Base-by-base conservation (phyloP, 2,113 vertebrate genomes). In the Ceyx margarethae region DNA sequence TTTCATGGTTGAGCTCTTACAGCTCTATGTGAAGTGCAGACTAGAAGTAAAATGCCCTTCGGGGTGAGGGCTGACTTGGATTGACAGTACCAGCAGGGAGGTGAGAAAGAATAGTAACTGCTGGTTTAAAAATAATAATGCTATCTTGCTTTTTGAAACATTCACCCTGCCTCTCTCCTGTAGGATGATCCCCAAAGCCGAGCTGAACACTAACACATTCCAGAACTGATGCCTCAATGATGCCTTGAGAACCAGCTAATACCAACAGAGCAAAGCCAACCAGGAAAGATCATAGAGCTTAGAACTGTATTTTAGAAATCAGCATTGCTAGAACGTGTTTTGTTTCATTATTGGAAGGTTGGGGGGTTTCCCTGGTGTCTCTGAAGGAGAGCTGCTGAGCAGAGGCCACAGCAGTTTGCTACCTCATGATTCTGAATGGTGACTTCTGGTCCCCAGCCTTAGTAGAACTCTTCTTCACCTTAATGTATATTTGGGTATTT, bases 1-100 rank as follows among this genome's bases (percentile, higher is more conserved):
- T 93, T 91, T 93, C 71, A 87, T 93, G 91, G 72, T 31, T 93
- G 75, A 93, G 81, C 81, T 91, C 81, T 87, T 4, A 31, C 26
- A 71, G 81, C 74, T 43, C 1, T 10, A 23, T 64, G 46, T 82
- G 87, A 93, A 80, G 78, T 72, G 28, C 81, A 67, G 78, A 71
- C 56, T 80, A 31, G 54, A 89, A 92, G 61, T 20, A 28, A 85
- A 93, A 67, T 73, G 78, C 65, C 86, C 81, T 91, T 88, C n/a
- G 19, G 80, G 87, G 37, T 25, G 71, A 90, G 61, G 73, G 62
- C 66, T 92, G 81, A 42, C 81, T 92, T 4, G 33, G 71, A 76
- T 69, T 9, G 0, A 54, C 72, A 58, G 71, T 42, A 33, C 71
- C 85, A 87, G 87, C 90, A 69, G 85, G 89, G 73, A 84, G 56